Base-by-base conservation (phyloP, 2,113 vertebrate species). In the Dromiciops gliroides region DNA sequence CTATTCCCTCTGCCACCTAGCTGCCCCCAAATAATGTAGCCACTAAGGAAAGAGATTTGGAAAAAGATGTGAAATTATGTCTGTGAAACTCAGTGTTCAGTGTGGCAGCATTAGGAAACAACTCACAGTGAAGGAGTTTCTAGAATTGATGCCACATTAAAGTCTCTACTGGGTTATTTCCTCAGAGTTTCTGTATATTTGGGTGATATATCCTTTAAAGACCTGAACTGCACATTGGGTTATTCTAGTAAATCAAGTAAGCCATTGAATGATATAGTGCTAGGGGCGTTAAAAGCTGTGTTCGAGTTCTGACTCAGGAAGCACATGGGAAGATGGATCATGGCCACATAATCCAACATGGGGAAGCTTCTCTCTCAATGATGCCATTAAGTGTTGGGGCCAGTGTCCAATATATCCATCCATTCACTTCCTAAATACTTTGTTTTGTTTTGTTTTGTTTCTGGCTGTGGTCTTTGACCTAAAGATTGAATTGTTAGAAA, bases 231-330 rank as follows among this genome's bases (percentile, higher is more conserved):
- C 92, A 60, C 75, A 47, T 90, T 90, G 89, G 44, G 50, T 92
- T 94, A 89, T 96, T 95, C 52, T 48, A 94, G 37, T 49, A 91
- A 95, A 95, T 95, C 95, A 95, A 95, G 28, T 56, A 88, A 96
- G 89, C 31, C 67, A 90, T 49, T 56, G 75, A 90, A 24, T 91
- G 48, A 95, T 90, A 25, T 3, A 91, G 24, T 56, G 44, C 48
- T n/a, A 48, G 12, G 28, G 95, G 51, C 75, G 83, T n/a, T 75
- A 48, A 92, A 90, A 75, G 0, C 14, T 53, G 8, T 50, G 93
- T 67, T 50, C 92, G 92, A 96, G 60, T 50, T 60, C 90, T 37
- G 93, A 47, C 93, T 96, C 52, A 96, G 75, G 50, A 94, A 88
- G 88, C 31, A 92, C 89, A 90, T 8, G 50, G 92, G 94, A 95